Evolutionary conservation across 37 sponge, comb jelly and placozoan species (phyloP), one percentile per base, ranked within the genome.

Genomic region (Cliona cf. orientalis): DNA sequence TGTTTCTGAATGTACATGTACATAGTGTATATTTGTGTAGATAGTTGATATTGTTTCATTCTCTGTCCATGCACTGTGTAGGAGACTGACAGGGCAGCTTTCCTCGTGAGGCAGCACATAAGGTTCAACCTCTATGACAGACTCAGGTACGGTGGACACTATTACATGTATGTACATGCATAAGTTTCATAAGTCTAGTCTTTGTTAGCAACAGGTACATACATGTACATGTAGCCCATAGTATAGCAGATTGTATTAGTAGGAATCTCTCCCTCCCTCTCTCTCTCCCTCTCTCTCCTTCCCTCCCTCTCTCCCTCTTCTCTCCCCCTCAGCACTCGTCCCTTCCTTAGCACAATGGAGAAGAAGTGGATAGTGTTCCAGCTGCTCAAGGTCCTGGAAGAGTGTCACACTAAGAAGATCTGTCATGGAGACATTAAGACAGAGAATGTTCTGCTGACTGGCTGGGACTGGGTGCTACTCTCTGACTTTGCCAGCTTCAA

Each of bases 321-420:
- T 72, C 22, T 35, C 28, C 69, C 12, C 9, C 23, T 0, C 58
- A 94, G 95, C 69, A 88, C 92, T 12, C 84, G 97, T 22, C 99
- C 99, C 14, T 89, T 86, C 53, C 80, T 98, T 79, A 89, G 75
- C 58, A 44, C 59, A 26, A 80, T 94, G 45, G 97, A 98, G 86
- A 98, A 98, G 88, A 86, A 83, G 59, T 98, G 99, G 99, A 96
- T 98, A 38, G 91, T 84, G 37, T 98, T 86, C 74, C 99, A 98
- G 77, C 80, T 98, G 82, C 85, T 98, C 32, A 81, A 66, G 35
- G 89, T 92, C 2, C 80, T 98, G 63, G 80, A 96, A 60, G 89
- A 90, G 21, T 89, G 94, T 61, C 96, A 95, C 71, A 39, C 34
- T 0, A 79, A 83, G 64, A 89, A 87, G 79, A 55, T 91, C 21